These are phyloP conservation scores for Phoeniculus purpureus DNA, from an alignment of 2,797 vertebrate species.

Conservation along the genomic window DNA sequence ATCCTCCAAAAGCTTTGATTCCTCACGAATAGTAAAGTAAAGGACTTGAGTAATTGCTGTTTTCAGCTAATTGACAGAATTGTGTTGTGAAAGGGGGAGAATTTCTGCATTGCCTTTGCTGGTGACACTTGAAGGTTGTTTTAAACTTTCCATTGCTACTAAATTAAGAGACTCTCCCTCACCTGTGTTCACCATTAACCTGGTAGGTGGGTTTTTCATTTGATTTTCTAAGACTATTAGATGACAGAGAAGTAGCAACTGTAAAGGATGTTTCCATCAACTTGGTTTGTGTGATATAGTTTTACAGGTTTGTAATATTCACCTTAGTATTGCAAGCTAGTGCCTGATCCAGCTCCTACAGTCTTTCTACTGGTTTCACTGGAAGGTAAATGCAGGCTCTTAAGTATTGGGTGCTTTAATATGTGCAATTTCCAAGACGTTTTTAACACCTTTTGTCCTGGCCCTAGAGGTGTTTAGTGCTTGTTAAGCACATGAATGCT, in stretches of 20 bases:
- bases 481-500: too few species aligned
- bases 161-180: slow-evolving; percentile 56
- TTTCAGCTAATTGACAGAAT: slow-evolving; percentile 76
- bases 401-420: too few species aligned
- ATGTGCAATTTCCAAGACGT: too few species aligned
- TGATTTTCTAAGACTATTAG: slow-evolving; percentile 2
- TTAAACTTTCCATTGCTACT: slow-evolving; percentile 43
- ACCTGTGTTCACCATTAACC: slow-evolving; percentile 48
- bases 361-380: not conserved
- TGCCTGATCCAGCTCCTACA: not conserved
- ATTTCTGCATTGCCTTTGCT: slow-evolving; percentile 52
- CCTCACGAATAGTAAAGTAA: slow-evolving; percentile 74
- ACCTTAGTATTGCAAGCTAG: not conserved
- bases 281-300: not conserved
- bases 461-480: too few species aligned
- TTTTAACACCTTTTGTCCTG: too few species aligned
- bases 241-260: not conserved
- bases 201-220: not conserved
- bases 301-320: not conserved
- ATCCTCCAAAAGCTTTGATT: slow-evolving; percentile 76
- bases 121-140: slow-evolving; percentile 68
- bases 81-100: slow-evolving; percentile 56
- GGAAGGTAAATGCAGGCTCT: too few species aligned
- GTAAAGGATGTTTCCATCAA: not conserved
- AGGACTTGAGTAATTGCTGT: slow-evolving; percentile 65